Conservation (phyloP, 1,140 invertebrate species). For the Nephotettix cincticeps region DNA sequence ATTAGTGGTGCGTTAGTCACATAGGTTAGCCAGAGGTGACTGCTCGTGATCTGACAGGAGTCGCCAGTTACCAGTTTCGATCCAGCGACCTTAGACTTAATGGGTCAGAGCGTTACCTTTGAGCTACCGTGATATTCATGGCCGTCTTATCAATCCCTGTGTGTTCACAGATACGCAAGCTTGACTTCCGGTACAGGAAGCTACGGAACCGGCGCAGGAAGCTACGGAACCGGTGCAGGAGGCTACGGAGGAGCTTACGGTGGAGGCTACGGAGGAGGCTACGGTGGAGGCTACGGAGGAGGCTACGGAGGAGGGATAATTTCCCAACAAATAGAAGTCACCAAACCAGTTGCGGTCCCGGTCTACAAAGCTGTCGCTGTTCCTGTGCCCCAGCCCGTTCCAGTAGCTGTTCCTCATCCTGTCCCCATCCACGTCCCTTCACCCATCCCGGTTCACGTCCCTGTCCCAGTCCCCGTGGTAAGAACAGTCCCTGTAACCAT, state of each 20-base stretch:
- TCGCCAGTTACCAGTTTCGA: too few relatives aligned
- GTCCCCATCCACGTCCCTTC: conserved; percentile 38
- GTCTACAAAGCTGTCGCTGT: conserved; percentile 37
- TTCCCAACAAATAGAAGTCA: conserved; percentile 36
- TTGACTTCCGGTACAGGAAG: not conserved
- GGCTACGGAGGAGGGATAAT: conserved; percentile 16
- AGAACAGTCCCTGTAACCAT: conserved; percentile 38
- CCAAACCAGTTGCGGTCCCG: conserved; percentile 36
- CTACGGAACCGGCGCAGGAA: not conserved
- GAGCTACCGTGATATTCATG: too few relatives aligned
- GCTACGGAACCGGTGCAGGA: not conserved
- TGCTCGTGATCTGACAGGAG: too few relatives aligned
- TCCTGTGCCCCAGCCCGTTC: conserved; percentile 34
- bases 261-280: conserved; percentile 18
- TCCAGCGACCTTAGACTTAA: too few relatives aligned
- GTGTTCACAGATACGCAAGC: too few relatives aligned
- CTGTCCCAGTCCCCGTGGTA: conserved; percentile 35
- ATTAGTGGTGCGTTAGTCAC: too few relatives aligned
- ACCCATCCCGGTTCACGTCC: conserved; percentile 33
- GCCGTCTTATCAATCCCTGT: too few relatives aligned
- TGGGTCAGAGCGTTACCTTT: too few relatives aligned
- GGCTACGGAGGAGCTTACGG: not conserved
- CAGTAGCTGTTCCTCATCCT: conserved; percentile 37
- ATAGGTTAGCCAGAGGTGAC: too few relatives aligned
- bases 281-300: not conserved